Percentiles rank a stretch among this genome's conserved stretches.
These are phyloP conservation scores for Cylloceria caligata DNA, from an alignment of 2,888 invertebrate genomes.

Conservation along the genomic window DNA sequence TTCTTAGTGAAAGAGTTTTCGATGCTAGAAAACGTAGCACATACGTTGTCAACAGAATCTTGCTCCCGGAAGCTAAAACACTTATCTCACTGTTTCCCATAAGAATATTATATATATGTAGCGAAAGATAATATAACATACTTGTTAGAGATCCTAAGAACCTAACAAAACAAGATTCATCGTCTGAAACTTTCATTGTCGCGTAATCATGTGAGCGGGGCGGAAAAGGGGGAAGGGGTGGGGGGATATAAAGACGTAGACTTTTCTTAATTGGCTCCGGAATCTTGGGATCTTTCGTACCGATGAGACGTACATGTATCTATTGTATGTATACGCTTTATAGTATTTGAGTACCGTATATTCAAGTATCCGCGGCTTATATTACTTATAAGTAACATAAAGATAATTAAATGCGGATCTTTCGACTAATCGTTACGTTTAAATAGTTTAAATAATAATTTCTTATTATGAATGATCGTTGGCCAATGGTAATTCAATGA, in stretches of 20 bases:
- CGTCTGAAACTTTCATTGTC: slow-evolving; percentile 38
- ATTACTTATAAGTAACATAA: not conserved
- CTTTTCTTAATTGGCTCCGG: slow-evolving; percentile 36
- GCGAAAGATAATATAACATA: slow-evolving; percentile 20
- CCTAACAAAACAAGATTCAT: slow-evolving; percentile 26
- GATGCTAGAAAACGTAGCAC: slow-evolving; percentile 2
- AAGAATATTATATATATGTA: slow-evolving; percentile 1
- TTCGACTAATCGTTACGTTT: too few species aligned
- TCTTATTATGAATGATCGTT: not conserved
- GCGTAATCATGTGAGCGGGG: slow-evolving; percentile 39
- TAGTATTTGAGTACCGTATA: not conserved
- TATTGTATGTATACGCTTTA: not conserved
- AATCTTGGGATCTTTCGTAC: slow-evolving; percentile 36
- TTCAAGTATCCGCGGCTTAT: not conserved
- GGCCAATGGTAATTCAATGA: not conserved
- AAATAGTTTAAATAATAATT: not conserved
- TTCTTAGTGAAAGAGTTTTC: not conserved
- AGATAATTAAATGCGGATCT: not conserved
- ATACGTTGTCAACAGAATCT: slow-evolving; percentile 22
- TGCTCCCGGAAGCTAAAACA: slow-evolving; percentile 32
- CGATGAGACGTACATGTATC: slow-evolving; percentile 1
- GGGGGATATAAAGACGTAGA: not conserved
- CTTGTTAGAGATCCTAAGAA: slow-evolving; percentile 12
- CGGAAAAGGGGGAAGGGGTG: not conserved
- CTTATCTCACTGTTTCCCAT: slow-evolving; percentile 33